These are phyloP conservation scores for Lagopus leucura DNA, from an alignment of 2,113 vertebrate genomes.

Conservation along the genomic window DNA sequence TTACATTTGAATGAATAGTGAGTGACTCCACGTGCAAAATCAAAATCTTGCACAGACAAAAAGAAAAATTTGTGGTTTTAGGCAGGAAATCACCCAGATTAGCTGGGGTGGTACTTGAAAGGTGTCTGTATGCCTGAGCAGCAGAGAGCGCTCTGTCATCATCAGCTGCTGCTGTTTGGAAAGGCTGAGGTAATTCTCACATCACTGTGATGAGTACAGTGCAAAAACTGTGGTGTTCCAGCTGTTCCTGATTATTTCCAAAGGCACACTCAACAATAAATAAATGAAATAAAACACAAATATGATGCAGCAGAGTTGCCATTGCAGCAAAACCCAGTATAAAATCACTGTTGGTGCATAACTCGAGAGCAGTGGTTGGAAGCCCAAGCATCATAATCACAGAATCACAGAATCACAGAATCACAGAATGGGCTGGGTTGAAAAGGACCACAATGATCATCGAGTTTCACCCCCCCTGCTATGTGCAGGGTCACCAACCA, in stretches of 20 bases:
- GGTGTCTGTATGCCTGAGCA: background rate
- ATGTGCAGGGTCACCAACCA: too few relatives aligned
- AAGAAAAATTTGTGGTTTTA: background rate
- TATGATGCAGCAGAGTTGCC: background rate
- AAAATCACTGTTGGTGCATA: background rate
- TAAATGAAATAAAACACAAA: background rate
- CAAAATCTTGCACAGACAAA: background rate
- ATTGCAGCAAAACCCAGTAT: background rate
- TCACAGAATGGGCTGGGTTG: too few relatives aligned
- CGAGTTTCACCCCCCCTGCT: too few relatives aligned
- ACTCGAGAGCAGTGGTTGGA: background rate
- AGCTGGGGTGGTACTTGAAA: background rate
- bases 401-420: too few relatives aligned
- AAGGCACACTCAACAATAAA: background rate
- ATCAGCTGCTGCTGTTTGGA: background rate
- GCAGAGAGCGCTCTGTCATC: slow-evolving; percentile 4
- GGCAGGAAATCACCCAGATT: background rate
- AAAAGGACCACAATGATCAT: too few relatives aligned
- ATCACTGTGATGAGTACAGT: background rate
- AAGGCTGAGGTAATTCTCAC: background rate
- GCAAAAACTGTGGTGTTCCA: background rate
- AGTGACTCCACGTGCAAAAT: background rate
- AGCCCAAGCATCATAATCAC: background rate
- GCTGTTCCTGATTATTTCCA: background rate
- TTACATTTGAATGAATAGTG: rapidly evolving